A percentile compares a stretch with the other conserved stretches of the same genome.
Evolutionary conservation across 2,888 invertebrate genomes (phyloP).

Genomic region (Mimachlamys varia): DNA sequence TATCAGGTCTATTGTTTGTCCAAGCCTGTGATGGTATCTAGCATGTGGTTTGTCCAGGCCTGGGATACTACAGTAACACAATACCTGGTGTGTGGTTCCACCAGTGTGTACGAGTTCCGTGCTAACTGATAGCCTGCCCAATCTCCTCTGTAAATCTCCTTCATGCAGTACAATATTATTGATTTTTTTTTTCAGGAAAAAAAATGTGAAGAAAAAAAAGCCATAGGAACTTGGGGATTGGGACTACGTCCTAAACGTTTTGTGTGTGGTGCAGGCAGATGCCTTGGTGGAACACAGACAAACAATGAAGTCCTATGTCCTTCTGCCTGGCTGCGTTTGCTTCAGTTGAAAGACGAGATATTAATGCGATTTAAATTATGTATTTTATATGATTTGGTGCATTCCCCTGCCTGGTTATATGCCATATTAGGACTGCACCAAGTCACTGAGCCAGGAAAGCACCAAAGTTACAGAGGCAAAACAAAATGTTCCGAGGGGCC

Average conservation of each 20-base stretch:
- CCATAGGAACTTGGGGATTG: neutral
- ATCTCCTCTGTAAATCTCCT: slow-evolving; percentile 11
- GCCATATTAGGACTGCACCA: neutral
- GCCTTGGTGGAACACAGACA: neutral
- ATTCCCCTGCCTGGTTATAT: neutral
- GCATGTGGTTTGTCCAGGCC: neutral
- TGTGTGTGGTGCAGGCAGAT: slow-evolving; percentile 11
- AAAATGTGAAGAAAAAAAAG: neutral
- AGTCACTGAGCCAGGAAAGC: neutral
- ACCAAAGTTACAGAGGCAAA: neutral
- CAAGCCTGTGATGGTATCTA: neutral
- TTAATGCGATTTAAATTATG: neutral
- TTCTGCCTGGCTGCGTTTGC: neutral
- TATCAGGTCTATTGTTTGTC: neutral
- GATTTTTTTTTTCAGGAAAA: slow-evolving; percentile 30
- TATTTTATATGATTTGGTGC: slow-evolving; percentile 5
- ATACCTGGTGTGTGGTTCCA: neutral
- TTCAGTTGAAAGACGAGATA: slow-evolving; percentile 2
- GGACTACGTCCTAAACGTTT: neutral
- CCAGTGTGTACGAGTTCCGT: neutral
- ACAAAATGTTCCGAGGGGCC: neutral
- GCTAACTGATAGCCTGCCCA: slow-evolving; percentile 12
- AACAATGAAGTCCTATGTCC: neutral
- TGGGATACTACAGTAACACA: neutral
- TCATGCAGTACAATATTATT: slow-evolving; percentile 28